Conservation (phyloP, 2,797 vertebrate genomes). For the Anisognathus igniventris region DNA sequence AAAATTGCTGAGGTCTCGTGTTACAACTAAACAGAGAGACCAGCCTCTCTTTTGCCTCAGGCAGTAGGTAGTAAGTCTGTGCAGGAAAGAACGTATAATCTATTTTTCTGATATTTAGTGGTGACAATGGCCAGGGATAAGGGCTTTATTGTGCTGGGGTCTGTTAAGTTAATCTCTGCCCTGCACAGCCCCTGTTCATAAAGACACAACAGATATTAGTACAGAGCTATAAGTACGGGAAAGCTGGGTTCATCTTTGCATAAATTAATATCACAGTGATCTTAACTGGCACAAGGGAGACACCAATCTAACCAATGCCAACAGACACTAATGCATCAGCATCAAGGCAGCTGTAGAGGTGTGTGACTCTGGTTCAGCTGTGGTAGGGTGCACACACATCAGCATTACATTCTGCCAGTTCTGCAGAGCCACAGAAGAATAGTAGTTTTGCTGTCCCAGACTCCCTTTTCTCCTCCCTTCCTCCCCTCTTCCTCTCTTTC, state of each 20-base stretch:
- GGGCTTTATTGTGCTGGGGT: background rate
- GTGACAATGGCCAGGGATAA: background rate
- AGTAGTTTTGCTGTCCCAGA: background rate
- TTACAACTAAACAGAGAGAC: background rate
- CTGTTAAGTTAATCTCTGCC: background rate
- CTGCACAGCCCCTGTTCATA: background rate
- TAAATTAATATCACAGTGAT: background rate
- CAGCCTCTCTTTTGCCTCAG: background rate
- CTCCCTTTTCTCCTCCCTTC: background rate
- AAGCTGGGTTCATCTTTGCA: background rate
- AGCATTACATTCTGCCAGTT: background rate
- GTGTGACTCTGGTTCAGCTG: background rate
- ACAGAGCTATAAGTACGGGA: background rate
- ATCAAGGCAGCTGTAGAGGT: background rate
- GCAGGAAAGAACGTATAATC: background rate
- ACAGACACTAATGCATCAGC: background rate
- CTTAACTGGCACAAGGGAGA: background rate
- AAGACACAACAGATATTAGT: background rate
- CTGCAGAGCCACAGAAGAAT: background rate
- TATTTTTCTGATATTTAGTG: background rate
- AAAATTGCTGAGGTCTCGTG: background rate
- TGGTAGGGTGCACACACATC: accelerated
- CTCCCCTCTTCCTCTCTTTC: background rate
- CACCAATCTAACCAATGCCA: background rate
- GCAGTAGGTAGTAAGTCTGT: background rate